phyloP scores from a whole-genome alignment of 2,113 vertebrate species.

The Oryzias woworae region DNA sequence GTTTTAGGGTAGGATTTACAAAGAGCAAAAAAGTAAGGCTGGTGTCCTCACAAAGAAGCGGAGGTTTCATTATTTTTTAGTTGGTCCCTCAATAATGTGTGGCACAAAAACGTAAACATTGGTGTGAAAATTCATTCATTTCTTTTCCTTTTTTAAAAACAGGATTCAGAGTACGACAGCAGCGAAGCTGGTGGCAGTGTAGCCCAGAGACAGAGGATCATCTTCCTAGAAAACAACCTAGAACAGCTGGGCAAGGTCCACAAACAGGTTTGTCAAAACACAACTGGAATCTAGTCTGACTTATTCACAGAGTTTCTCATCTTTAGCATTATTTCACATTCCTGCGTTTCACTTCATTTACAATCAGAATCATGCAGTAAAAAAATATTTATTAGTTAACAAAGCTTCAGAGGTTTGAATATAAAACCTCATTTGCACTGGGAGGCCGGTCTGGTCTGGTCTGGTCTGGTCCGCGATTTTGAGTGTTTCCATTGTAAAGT shows the following conservation, averaged over 20 bases:
- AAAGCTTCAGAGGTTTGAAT: no score
- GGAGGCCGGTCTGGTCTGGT: no score
- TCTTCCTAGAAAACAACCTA: constrained; percentile 69
- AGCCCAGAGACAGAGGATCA: constrained; percentile 68
- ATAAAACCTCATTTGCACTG: no score
- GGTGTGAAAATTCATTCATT: background rate
- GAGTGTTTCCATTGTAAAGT: no score
- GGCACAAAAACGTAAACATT: background rate
- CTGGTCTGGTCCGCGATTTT: no score
- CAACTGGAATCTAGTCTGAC: no score
- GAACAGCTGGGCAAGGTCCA: constrained; percentile 75
- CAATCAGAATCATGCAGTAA: no score
- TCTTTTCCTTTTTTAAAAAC: background rate
- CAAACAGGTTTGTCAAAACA: constrained; percentile 55
- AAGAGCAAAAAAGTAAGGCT: no score
- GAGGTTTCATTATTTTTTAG: background rate
- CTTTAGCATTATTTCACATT: background rate
- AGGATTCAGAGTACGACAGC: constrained; percentile 51
- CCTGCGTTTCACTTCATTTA: no score
- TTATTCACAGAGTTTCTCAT: background rate
- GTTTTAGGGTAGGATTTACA: no score
- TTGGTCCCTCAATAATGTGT: background rate
- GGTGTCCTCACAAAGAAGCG: background rate
- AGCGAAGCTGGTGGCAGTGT: constrained; percentile 62
- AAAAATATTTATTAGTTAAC: no score